Base-by-base conservation (phyloP, 2,888 invertebrate genomes). In the Calameuta idolon region DNA sequence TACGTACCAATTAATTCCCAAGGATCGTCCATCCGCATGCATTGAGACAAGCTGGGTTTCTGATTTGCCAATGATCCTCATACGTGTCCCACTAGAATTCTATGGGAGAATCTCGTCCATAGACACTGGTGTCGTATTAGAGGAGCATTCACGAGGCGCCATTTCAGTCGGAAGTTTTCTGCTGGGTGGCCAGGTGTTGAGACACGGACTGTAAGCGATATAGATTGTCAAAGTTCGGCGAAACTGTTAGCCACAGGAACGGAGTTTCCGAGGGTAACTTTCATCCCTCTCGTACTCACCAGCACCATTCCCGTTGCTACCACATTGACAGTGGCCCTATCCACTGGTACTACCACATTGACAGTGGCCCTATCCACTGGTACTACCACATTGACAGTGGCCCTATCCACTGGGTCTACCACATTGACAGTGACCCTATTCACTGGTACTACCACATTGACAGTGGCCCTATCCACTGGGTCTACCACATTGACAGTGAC, bases 171-270 rank as follows among this genome's bases (percentile, higher is more conserved):
- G 74, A 86, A 87, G 82, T 87, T 87, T 87, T 86, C 85, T 81
- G 82, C 80, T 81, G 81, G 82, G 83, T 84, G 79, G 88, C 87
- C 88, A 86, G 88, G 88, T 88, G 88, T 86, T 83, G 85, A 85
- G 85, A 89, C 89, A 89, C 86, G 85, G 80, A 82, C 83, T 85
- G 83, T 82, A 85, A 86, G 84, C 85, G 85, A 85, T 86, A 89
- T 88, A 88, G 87, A 89, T 89, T 88, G 88, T 88, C 86, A 85
- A 89, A 89, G 87, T 89, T 89, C 82, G 79, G 75, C 69, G 84
- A 84, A 87, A 87, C 87, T 85, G 84, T 86, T 86, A 83, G 85
- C 86, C 86, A 77, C 84, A 84, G 84, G 83, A 80, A 77, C 80
- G 69, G 82, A 85, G 85, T 83, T 83, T 82, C 80, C 33, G 76